Evolutionary conservation across 2,113 vertebrate genomes (phyloP), one percentile per base, ranked within the genome.

Genomic region (Mus spicilegus): DNA sequence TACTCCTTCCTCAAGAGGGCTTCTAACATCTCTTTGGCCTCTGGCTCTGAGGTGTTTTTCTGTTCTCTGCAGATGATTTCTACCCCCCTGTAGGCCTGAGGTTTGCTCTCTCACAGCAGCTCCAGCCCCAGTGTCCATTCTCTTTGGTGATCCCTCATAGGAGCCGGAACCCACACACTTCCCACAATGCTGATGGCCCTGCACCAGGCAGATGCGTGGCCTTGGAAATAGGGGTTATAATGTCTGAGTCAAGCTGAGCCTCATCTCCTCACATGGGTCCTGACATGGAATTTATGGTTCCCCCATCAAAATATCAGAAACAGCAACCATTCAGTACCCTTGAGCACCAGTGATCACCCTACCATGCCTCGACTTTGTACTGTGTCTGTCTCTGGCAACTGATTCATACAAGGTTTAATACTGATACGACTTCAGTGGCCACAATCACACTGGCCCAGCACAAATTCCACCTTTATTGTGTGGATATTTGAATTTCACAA

Each of bases 361-460:
- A 8, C 69, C 0, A 1, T 2, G 0, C 2, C 14, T 13, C 61
- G 51, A 3, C 20, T 33, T 36, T 7, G 1, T 2, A 5, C 0
- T 9, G 1, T 2, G 22, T 6, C 33, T 1, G 3, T 16, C 1
- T 4, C 20, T 0, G n/a, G 76, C 39, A 95, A 90, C 80, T 96
- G 97, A 89, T 65, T 58, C 46, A 0, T 36, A 0, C 13, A 20
- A 28, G 28, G 9, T 0, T 28, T 0, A 7, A 4, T 12, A 0
- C 0, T 6, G 0, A 0, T 0, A 3, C 24, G 9, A 0, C 1
- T 2, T n/a, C n/a, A 0, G 91, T 96, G n/a, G 93, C 96, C 70
- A 96, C 93, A 16, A 93, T 42, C 46, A 0, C 65, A 26, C 56
- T 3, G 20, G 58, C 56, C 39, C 7, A 0, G 46, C 36, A 22